Evolutionary conservation across 2,113 vertebrate genomes (phyloP).

Genomic region (Phylloscopus trochiloides): DNA sequence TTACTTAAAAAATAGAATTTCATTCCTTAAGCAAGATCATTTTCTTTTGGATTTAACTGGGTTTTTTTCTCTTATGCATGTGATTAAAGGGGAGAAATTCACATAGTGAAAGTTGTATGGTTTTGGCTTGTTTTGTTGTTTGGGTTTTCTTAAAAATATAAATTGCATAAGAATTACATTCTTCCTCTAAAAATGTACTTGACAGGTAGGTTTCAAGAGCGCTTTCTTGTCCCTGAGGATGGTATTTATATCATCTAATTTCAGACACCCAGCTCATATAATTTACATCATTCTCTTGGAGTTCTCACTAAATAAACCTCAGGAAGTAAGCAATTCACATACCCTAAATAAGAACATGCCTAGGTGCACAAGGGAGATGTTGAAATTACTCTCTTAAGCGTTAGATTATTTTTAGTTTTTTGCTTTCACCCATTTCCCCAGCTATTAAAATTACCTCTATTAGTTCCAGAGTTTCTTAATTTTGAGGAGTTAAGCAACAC

Average conservation of each 20-base stretch:
- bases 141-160: accelerated
- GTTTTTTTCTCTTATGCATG: neutral
- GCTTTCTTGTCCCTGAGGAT: neutral
- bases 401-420: neutral
- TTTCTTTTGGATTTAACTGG: neutral
- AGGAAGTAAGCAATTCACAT: neutral
- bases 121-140: neutral
- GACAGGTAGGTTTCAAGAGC: neutral
- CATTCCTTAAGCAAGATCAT: neutral
- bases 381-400: neutral
- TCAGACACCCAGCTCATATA: neutral
- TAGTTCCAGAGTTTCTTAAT: neutral
- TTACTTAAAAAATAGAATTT: neutral
- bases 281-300: neutral
- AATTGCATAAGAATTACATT: neutral
- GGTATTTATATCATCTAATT: neutral
- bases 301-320: neutral
- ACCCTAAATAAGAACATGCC: neutral
- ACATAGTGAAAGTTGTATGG: neutral
- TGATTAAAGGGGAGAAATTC: neutral
- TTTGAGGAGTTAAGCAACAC: neutral
- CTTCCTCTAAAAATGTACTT: neutral
- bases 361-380: neutral
- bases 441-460: neutral
- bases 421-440: neutral